phyloP scores from a whole-genome alignment of 2,797 vertebrate genomes.

The Gallinago stenura region DNA sequence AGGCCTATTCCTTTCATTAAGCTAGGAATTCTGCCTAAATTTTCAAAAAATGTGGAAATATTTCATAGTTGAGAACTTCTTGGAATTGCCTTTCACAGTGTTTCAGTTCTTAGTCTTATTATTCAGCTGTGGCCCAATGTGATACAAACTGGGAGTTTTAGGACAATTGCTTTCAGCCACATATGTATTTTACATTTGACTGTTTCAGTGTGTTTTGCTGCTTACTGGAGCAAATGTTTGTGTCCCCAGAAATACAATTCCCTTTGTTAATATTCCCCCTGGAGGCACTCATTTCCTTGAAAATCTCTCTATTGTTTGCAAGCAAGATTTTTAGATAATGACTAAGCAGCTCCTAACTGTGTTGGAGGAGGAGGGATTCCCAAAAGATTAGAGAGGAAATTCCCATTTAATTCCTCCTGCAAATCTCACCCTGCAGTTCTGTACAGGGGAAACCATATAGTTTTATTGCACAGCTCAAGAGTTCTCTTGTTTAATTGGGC shows the following conservation, averaged over 20 bases:
- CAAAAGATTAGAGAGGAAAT: constrained; percentile 10
- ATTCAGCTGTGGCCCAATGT: background rate
- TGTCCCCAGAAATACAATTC: background rate
- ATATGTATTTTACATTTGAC: background rate
- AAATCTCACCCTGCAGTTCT: background rate
- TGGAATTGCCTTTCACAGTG: background rate
- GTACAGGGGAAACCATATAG: background rate
- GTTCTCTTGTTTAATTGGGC: background rate
- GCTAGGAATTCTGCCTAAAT: background rate
- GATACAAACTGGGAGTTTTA: background rate
- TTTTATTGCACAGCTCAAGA: background rate
- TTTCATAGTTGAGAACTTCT: background rate
- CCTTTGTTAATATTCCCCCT: constrained; percentile 35
- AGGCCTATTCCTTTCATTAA: background rate
- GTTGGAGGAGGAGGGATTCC: constrained; percentile 19
- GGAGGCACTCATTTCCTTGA: constrained; percentile 16
- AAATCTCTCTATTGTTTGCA: constrained; percentile 14
- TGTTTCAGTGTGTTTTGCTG: background rate
- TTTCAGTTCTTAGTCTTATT: constrained; percentile 9
- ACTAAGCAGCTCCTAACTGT: constrained; percentile 23
- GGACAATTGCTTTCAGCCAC: background rate
- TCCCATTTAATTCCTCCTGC: constrained; percentile 20
- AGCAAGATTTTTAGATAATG: constrained; percentile 32
- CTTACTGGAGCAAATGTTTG: background rate
- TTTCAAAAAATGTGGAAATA: background rate